A percentile compares a stretch with the other conserved stretches of the same genome.
Conservation (phyloP, 2,797 vertebrate species). For the Glossophaga mutica region DNA sequence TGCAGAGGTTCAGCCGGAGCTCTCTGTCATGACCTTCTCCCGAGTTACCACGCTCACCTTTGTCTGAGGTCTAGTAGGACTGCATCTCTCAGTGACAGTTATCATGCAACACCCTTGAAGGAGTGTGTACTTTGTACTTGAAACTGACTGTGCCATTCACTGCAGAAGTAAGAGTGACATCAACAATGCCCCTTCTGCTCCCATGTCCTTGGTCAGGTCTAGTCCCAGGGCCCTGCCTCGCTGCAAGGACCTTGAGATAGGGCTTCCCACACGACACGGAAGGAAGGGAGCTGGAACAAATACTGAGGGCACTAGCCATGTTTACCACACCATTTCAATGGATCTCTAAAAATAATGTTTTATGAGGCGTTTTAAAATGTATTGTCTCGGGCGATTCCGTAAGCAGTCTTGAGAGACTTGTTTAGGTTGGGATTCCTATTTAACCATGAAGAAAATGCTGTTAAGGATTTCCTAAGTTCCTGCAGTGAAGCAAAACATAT, state of each 20-base stretch:
- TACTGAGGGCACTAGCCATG: no score
- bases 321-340: neutral
- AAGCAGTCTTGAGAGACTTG: neutral
- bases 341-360: neutral
- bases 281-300: neutral
- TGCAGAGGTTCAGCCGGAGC: neutral
- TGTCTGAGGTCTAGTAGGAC: no score
- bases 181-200: neutral
- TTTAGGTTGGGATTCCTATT: neutral
- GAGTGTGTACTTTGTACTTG: neutral
- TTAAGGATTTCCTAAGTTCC: neutral
- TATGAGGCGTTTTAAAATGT: neutral
- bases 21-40: neutral
- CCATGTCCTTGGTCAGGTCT: neutral
- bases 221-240: neutral
- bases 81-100: neutral
- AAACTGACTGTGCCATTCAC: neutral
- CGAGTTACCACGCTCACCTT: neutral
- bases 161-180: neutral
- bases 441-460: neutral
- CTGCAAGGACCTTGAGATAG: neutral
- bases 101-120: neutral
- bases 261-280: accelerated
- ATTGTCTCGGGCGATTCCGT: accelerated
- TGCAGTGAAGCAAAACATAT: neutral